phyloP scores from a whole-genome alignment of 2,888 invertebrate species.

The Rhogogaster chlorosoma region DNA sequence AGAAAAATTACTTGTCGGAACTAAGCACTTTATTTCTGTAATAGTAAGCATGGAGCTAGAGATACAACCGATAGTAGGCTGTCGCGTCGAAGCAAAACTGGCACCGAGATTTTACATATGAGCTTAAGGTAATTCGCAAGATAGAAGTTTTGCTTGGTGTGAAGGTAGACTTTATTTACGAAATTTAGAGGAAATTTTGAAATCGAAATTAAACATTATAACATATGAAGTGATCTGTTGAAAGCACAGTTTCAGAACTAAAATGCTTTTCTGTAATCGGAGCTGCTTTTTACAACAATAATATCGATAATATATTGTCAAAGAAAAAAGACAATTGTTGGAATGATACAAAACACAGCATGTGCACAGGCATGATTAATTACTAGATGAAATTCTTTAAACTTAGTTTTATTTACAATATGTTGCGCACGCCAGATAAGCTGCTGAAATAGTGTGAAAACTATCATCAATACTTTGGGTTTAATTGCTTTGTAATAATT shows the following conservation, averaged over 20 bases:
- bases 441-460: not conserved
- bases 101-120: conserved; percentile 89
- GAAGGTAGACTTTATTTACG: conserved; percentile 49
- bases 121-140: conserved; percentile 83
- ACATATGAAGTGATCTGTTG: not conserved
- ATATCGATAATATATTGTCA: conserved; percentile 3
- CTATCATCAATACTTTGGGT: not conserved
- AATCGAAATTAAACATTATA: conserved; percentile 16
- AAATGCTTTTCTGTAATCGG: not conserved
- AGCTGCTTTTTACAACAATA: conserved; percentile 6
- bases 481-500: not conserved
- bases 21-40: conserved; percentile 62
- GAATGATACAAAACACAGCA: conserved; percentile 28
- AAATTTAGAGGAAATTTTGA: not conserved
- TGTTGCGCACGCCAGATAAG: not conserved
- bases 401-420: not conserved
- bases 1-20: conserved; percentile 20
- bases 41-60: conserved; percentile 69
- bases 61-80: conserved; percentile 69
- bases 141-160: conserved; percentile 63
- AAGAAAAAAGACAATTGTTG: not conserved
- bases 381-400: not conserved
- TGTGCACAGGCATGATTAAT: conserved; percentile 39
- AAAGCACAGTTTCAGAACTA: not conserved
- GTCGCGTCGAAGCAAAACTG: conserved; percentile 80